A percentile compares a stretch with the other conserved stretches of the same genome.
phyloP scores from a whole-genome alignment of 2,113 vertebrate species.

The Charadrius vociferus region DNA sequence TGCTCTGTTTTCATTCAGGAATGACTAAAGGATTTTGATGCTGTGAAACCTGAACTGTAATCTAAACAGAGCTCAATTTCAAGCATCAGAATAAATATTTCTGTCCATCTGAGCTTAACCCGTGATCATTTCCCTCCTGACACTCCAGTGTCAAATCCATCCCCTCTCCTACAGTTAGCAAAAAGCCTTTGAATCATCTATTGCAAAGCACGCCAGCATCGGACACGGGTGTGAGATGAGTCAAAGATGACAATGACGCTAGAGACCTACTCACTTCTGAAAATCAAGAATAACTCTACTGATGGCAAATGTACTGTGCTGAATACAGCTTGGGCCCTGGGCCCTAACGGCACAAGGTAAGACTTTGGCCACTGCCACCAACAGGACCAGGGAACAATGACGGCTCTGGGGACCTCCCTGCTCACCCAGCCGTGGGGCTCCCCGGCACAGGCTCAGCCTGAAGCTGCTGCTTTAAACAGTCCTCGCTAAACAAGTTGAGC shows the following conservation, averaged over 20 bases:
- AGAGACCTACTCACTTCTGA: background rate
- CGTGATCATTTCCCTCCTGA: background rate
- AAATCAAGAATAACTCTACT: background rate
- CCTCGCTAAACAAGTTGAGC: background rate
- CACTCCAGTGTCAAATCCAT: background rate
- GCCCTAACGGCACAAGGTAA: background rate
- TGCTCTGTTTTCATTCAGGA: background rate
- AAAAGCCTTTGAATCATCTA: background rate
- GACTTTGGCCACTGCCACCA: background rate
- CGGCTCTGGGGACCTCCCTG: background rate
- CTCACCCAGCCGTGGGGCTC: fast-evolving
- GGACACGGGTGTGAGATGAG: fast-evolving
- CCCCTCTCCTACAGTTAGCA: background rate
- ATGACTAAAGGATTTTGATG: background rate
- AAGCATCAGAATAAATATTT: background rate
- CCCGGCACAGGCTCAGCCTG: background rate
- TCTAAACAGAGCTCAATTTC: background rate
- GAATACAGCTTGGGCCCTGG: background rate
- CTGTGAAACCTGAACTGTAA: background rate
- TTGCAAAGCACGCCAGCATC: fast-evolving
- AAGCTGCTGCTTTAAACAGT: background rate
- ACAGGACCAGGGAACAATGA: fast-evolving
- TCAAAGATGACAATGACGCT: background rate
- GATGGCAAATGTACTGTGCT: background rate
- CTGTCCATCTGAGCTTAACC: background rate